A percentile compares a stretch with the other conserved stretches of the same genome.
phyloP scores from a whole-genome alignment of 2,888 invertebrate genomes.

The Autographa gamma region DNA sequence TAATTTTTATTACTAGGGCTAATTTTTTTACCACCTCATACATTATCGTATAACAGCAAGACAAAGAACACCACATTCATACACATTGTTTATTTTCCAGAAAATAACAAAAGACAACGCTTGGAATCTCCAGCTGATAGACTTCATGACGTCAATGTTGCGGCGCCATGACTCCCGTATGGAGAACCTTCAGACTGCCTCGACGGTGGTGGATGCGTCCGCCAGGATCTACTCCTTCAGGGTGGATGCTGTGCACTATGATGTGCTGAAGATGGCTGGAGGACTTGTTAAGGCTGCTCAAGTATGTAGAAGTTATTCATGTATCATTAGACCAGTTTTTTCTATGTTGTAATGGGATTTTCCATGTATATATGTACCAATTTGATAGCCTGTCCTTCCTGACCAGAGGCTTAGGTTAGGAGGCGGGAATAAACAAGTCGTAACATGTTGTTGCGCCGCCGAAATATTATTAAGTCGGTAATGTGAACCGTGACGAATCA shows the following conservation, averaged over 20 bases:
- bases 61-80: not conserved
- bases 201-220: conserved; percentile 96
- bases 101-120: conserved; percentile 97
- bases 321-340: too few relatives aligned
- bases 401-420: too few relatives aligned
- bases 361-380: too few relatives aligned
- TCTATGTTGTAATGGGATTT: not conserved
- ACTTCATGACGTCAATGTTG: conserved; percentile 94
- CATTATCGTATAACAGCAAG: too few relatives aligned
- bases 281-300: conserved; percentile 89
- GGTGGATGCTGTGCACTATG: conserved; percentile 95
- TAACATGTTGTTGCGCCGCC: too few relatives aligned
- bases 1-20: too few relatives aligned
- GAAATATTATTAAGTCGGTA: too few relatives aligned
- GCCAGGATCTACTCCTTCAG: conserved; percentile 96
- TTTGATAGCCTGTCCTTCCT: too few relatives aligned
- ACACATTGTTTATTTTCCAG: conserved; percentile 77
- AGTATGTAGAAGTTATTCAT: conserved; percentile 61
- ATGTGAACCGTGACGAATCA: too few relatives aligned
- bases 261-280: conserved; percentile 93
- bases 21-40: too few relatives aligned
- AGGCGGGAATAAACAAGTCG: too few relatives aligned
- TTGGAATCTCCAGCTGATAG: conserved; percentile 95
- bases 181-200: conserved; percentile 93
- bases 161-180: conserved; percentile 91